Evolutionary conservation across 92 coral and sea anemone genomes (phyloP).

Genomic region (Pocillopora meandrina): DNA sequence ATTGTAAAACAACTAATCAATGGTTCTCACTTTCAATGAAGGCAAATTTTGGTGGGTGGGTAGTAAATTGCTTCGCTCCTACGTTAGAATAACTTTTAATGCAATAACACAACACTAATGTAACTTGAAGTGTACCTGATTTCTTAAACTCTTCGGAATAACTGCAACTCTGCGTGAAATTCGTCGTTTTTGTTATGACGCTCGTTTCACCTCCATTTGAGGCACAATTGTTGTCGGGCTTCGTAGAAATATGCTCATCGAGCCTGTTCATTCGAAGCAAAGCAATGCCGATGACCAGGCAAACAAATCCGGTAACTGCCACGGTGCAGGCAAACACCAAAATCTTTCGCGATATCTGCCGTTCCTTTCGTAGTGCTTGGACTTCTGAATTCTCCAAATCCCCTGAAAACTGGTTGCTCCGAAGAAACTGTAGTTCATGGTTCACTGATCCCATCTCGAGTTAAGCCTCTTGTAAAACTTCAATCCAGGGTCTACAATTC

Average conservation of each 20-base stretch:
- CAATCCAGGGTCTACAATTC: not conserved
- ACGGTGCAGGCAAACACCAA: constrained; percentile 40
- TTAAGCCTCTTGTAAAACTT: too few species aligned
- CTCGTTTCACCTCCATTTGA: not conserved
- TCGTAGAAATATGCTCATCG: not conserved
- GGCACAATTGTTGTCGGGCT: not conserved
- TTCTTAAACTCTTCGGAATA: constrained; percentile 23
- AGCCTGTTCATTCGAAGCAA: constrained; percentile 27
- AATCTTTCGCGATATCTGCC: constrained; percentile 43
- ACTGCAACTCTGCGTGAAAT: constrained; percentile 36
- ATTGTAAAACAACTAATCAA: constrained; percentile 20
- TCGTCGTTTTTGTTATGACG: not conserved
- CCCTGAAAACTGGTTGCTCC: constrained; percentile 9
- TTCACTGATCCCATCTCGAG: constrained; percentile 21
- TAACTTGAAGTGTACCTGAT: constrained; percentile 28
- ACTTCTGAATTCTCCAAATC: constrained; percentile 17
- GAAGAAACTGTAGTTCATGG: constrained; percentile 39
- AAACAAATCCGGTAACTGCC: constrained; percentile 22
- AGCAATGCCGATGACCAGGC: constrained; percentile 26
- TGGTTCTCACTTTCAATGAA: not conserved
- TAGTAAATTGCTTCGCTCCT: not conserved
- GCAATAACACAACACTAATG: constrained; percentile 9
- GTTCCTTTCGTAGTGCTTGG: constrained; percentile 29
- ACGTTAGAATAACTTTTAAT: not conserved
- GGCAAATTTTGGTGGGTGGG: not conserved